phyloP scores from a whole-genome alignment of 2,888 invertebrate species.

The Amblyteles armatorius region DNA sequence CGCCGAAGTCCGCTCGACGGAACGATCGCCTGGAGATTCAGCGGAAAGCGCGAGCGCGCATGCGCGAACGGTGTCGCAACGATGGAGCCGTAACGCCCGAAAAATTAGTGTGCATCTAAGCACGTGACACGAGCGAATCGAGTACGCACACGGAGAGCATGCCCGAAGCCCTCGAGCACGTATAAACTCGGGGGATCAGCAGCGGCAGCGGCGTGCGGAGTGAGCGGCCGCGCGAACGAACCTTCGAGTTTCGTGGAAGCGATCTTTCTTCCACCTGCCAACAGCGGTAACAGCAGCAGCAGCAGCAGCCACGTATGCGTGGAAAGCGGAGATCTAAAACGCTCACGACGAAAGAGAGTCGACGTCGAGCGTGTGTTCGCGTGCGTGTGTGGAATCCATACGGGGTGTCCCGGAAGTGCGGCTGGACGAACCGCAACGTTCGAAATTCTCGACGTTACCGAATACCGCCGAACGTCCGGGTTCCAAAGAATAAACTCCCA shows the following conservation, averaged over 20 bases:
- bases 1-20: not conserved
- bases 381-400: slow-evolving; percentile 66
- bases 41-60: not conserved
- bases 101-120: slow-evolving; percentile 74
- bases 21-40: not conserved
- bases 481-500: slow-evolving; percentile 27
- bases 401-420: slow-evolving; percentile 75
- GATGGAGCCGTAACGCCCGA: slow-evolving; percentile 78
- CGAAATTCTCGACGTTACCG: slow-evolving; percentile 53
- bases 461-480: slow-evolving; percentile 39
- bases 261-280: slow-evolving; percentile 78
- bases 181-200: slow-evolving; percentile 22
- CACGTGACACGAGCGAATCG: slow-evolving; percentile 30
- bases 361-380: slow-evolving; percentile 18
- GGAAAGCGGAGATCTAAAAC: slow-evolving; percentile 65
- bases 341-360: slow-evolving; percentile 16
- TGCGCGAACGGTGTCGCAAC: slow-evolving; percentile 32
- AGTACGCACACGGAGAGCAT: slow-evolving; percentile 1
- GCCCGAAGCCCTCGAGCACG: slow-evolving; percentile 40
- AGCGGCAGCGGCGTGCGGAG: slow-evolving; percentile 15
- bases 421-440: slow-evolving; percentile 64
- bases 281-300: slow-evolving; percentile 32
- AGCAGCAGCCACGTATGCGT: slow-evolving; percentile 61
- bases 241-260: slow-evolving; percentile 79
- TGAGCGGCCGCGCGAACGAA: slow-evolving; percentile 11